Percentiles rank a stretch among this genome's conserved stretches.
Conservation (phyloP, 2,888 invertebrate genomes). For the Dolichopus griseipennis region DNA sequence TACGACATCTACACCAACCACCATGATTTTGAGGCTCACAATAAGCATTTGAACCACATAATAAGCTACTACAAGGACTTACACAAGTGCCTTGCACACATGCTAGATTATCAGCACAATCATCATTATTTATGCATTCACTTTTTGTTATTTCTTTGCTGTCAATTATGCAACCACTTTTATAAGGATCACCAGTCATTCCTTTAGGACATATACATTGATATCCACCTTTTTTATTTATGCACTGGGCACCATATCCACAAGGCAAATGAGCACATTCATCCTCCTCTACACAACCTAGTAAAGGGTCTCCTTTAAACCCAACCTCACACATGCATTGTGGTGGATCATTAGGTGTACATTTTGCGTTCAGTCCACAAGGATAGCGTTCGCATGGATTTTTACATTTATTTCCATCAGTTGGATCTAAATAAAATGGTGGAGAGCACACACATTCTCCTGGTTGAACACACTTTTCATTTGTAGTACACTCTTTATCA, state of each 20-base stretch:
- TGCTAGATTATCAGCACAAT: slow-evolving; percentile 71
- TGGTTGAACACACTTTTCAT: slow-evolving; percentile 85
- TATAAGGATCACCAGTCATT: slow-evolving; percentile 76
- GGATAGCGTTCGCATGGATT: slow-evolving; percentile 85
- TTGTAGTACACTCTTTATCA: slow-evolving; percentile 73
- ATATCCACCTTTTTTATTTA: slow-evolving; percentile 78
- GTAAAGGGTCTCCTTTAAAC: slow-evolving; percentile 75
- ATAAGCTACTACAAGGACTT: slow-evolving; percentile 68
- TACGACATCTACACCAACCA: slow-evolving; percentile 79
- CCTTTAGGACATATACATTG: slow-evolving; percentile 78
- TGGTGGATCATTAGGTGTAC: slow-evolving; percentile 81
- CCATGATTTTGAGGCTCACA: slow-evolving; percentile 84
- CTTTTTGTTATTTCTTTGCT: slow-evolving; percentile 48
- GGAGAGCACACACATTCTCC: slow-evolving; percentile 87
- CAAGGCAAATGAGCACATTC: slow-evolving; percentile 80
- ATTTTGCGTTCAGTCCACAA: slow-evolving; percentile 84
- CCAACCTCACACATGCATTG: slow-evolving; percentile 81
- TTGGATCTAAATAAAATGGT: slow-evolving; percentile 76
- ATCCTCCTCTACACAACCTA: slow-evolving; percentile 76
- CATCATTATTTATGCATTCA: slow-evolving; percentile 61
- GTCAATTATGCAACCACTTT: slow-evolving; percentile 63
- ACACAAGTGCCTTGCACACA: slow-evolving; percentile 71
- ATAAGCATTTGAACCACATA: slow-evolving; percentile 75
- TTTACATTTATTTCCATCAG: slow-evolving; percentile 78
- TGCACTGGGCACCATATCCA: slow-evolving; percentile 78